A percentile compares a stretch with the other conserved stretches of the same genome.
Conservation (phyloP, 35 echinoderm and acorn worm species). For the Heliocidaris tuberculata region DNA sequence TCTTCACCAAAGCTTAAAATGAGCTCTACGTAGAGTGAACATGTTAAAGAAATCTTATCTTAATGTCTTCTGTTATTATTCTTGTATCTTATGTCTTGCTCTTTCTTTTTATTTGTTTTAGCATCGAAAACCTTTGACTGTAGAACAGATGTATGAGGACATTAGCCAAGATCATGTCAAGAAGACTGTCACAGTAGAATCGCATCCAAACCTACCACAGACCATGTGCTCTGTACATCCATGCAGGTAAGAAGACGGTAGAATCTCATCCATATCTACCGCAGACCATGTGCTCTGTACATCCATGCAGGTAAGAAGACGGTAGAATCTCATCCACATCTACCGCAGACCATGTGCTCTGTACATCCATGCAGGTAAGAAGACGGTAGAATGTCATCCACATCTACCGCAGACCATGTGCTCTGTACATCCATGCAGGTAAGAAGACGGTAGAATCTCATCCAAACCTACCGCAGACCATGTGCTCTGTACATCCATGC, state of each 20-base stretch:
- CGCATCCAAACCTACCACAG: slow-evolving; percentile 86
- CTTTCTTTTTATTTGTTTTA: slow-evolving; percentile 22
- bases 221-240: slow-evolving; percentile 97
- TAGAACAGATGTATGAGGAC: slow-evolving; percentile 97
- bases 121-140: slow-evolving; percentile 97
- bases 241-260: slow-evolving; percentile 70
- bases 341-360: slow-evolving; percentile 91
- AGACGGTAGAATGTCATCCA: slow-evolving; percentile 21
- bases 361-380: slow-evolving; percentile 96
- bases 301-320: slow-evolving; percentile 89
- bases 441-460: slow-evolving; percentile 82
- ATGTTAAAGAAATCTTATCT: no score
- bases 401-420: slow-evolving; percentile 83
- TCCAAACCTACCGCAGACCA: slow-evolving; percentile 84
- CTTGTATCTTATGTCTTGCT: not conserved
- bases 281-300: slow-evolving; percentile 83
- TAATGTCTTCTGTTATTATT: no score
- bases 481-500: slow-evolving; percentile 97
- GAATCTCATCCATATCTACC: slow-evolving; percentile 64
- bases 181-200: slow-evolving; percentile 97
- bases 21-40: no score
- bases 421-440: slow-evolving; percentile 95
- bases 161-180: slow-evolving; percentile 99
- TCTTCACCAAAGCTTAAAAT: no score
- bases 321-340: slow-evolving; percentile 88